Percentiles rank a stretch among this genome's conserved stretches.
These are phyloP conservation scores for Nephila pilipes DNA, from an alignment of 1,140 invertebrate species.

Conservation along the genomic window DNA sequence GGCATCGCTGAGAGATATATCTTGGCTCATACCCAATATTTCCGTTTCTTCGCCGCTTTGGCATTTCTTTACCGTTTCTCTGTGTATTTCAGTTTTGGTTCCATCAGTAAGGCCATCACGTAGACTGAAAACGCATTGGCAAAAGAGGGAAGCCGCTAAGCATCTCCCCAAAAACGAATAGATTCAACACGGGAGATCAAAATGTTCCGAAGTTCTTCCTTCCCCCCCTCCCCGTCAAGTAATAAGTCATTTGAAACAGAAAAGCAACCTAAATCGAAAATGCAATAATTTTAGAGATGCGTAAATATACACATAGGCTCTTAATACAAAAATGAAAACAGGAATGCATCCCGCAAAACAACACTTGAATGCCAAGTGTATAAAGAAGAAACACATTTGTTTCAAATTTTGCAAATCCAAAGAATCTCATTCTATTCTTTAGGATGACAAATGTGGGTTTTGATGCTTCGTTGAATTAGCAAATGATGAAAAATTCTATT, in stretches of 20 bases:
- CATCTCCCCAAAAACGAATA: constrained; percentile 36
- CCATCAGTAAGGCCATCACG: constrained; percentile 53
- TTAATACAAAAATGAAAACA: constrained; percentile 23
- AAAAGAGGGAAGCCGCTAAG: constrained; percentile 23
- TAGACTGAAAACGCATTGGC: constrained; percentile 37
- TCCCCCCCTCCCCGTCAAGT: neutral
- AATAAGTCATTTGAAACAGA: constrained; percentile 29
- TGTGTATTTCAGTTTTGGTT: constrained; percentile 50
- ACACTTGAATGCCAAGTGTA: neutral
- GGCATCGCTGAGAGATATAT: constrained; percentile 38
- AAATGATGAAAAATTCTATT: too few relatives aligned
- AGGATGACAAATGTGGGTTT: neutral
- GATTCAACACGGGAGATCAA: neutral
- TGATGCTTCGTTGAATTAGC: neutral
- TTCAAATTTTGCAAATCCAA: neutral
- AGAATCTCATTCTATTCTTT: neutral
- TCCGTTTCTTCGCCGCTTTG: constrained; percentile 20
- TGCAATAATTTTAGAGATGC: constrained; percentile 13
- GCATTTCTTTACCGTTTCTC: neutral
- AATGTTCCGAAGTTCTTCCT: neutral
- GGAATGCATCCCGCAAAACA: neutral
- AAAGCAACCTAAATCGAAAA: neutral
- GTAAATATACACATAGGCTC: constrained; percentile 19
- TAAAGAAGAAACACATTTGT: neutral
- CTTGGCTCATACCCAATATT: constrained; percentile 66